These are phyloP conservation scores for Candoia aspera DNA, from an alignment of 2,113 vertebrate genomes.

Conservation along the genomic window DNA sequence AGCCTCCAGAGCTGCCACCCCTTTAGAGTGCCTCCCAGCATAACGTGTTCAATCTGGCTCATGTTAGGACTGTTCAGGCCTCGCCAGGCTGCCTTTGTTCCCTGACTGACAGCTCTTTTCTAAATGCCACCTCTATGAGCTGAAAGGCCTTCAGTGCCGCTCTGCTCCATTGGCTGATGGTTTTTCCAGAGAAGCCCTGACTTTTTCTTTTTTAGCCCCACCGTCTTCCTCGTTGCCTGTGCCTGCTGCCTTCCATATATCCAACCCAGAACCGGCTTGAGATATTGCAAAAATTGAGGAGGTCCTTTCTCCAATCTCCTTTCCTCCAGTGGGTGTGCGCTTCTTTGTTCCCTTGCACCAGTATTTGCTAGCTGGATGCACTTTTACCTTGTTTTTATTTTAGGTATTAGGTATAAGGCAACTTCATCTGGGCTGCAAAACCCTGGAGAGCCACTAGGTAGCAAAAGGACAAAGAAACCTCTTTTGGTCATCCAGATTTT, in stretches of 20 bases:
- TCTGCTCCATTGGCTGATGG: conserved; percentile 57
- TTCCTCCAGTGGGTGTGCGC: not conserved
- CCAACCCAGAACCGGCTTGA: not conserved
- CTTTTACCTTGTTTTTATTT: not conserved
- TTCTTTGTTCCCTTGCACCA: too few relatives aligned
- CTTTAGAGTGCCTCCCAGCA: not conserved
- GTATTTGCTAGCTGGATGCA: not conserved
- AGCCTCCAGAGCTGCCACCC: not conserved
- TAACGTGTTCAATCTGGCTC: not conserved
- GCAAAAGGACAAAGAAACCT: not conserved
- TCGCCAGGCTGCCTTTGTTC: conserved; percentile 47
- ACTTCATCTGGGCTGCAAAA: not conserved
- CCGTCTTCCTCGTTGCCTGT: not conserved
- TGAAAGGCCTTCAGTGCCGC: conserved; percentile 50
- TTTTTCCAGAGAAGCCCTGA: conserved; percentile 63
- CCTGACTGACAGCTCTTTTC: conserved; percentile 50
- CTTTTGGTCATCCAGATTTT: not conserved
- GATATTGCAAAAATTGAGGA: not conserved
- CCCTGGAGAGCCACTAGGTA: not conserved
- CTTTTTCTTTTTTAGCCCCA: conserved; percentile 2
- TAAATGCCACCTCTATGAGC: conserved; percentile 38
- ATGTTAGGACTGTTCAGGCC: conserved; percentile 27
- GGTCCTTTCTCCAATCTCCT: not conserved
- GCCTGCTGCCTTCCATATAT: not conserved
- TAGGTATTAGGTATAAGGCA: not conserved